These are phyloP conservation scores for Conomelus anceps DNA, from an alignment of 2,888 invertebrate genomes.

Conservation along the genomic window DNA sequence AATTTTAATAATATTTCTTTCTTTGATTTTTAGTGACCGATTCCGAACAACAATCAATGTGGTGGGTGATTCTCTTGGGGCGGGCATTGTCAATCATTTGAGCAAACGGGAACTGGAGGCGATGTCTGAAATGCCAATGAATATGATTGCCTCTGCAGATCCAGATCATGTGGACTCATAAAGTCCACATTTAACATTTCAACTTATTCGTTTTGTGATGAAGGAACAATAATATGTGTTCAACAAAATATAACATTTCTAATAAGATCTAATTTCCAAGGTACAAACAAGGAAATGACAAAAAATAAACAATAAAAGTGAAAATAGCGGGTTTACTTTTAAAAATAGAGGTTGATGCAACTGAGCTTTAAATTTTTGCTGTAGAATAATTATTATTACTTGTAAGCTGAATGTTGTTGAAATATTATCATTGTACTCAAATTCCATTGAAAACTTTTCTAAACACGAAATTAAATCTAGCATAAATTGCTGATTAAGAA, in stretches of 20 bases:
- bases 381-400: too few species aligned
- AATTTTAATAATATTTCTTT: too few species aligned
- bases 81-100: conserved; percentile 80
- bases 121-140: conserved; percentile 30
- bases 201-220: neutral
- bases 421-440: neutral
- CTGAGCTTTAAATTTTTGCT: neutral
- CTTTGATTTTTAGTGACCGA: conserved; percentile 58
- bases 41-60: conserved; percentile 90
- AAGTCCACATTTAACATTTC: neutral
- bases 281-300: too few species aligned
- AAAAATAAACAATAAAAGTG: too few species aligned
- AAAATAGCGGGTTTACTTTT: too few species aligned
- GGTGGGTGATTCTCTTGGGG: conserved; percentile 90
- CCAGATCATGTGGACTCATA: neutral
- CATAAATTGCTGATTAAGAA: too few species aligned
- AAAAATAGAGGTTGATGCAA: neutral
- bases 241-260: neutral
- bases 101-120: conserved; percentile 63
- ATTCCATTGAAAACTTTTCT: neutral
- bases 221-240: neutral
- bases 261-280: neutral
- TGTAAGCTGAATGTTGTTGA: too few species aligned
- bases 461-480: too few species aligned
- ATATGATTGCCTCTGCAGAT: neutral